These are phyloP conservation scores for Rhinolophus sinicus DNA, from an alignment of 2,113 vertebrate species.

Conservation along the genomic window DNA sequence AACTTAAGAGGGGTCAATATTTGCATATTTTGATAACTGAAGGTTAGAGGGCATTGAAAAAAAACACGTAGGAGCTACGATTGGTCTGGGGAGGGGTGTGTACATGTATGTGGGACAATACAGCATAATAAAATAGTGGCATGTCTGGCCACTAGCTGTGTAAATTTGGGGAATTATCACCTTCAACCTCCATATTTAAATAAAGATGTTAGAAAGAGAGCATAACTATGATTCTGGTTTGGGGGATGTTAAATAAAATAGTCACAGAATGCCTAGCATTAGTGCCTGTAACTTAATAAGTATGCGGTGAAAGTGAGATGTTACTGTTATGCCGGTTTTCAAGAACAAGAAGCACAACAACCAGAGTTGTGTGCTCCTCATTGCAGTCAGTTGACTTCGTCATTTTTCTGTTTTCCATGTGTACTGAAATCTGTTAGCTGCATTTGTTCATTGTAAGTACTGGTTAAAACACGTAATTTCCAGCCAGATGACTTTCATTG, in stretches of 20 bases:
- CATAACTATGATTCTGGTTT: background rate
- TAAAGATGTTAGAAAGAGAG: background rate
- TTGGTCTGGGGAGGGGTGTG: background rate
- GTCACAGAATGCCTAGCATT: background rate
- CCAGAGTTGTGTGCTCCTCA: background rate
- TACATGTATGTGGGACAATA: background rate
- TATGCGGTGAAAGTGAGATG: background rate
- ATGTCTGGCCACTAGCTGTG: background rate
- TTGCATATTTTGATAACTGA: slow-evolving; percentile 19
- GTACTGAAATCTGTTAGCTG: background rate
- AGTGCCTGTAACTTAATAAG: background rate
- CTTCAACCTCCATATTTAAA: background rate
- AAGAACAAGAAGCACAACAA: background rate
- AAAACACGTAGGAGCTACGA: background rate
- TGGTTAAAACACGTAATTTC: background rate
- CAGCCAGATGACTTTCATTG: background rate
- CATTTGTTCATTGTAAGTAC: background rate
- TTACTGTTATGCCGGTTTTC: background rate
- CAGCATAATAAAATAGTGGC: background rate
- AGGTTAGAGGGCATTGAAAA: background rate
- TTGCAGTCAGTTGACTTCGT: background rate
- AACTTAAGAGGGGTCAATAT: background rate
- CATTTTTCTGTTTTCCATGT: slow-evolving; percentile 35
- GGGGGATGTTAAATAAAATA: background rate
- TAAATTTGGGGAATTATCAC: background rate